Evolutionary conservation across 2,113 vertebrate genomes (phyloP).

Genomic region (Microcebus griseorufus): DNA sequence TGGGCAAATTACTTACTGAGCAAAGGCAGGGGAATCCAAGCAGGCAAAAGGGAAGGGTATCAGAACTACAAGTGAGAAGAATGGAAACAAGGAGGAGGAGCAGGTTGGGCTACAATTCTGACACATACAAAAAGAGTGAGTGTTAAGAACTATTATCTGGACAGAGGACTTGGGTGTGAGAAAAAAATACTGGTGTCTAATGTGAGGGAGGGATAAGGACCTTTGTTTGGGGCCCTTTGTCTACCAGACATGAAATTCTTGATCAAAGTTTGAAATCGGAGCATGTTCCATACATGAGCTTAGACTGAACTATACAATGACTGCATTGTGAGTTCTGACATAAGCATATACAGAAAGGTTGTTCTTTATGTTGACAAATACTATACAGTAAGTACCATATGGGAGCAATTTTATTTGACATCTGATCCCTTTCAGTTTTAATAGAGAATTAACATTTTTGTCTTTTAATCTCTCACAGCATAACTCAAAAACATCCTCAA

Average conservation of each 20-base stretch:
- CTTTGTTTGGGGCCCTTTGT: slow-evolving; percentile 30
- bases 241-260: slow-evolving; percentile 45
- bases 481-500: background rate
- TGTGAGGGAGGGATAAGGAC: slow-evolving; percentile 33
- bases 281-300: slow-evolving; percentile 9
- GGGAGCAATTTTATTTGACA: slow-evolving; percentile 43
- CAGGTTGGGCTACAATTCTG: background rate
- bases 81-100: background rate
- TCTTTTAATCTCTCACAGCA: background rate
- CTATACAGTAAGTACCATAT: background rate
- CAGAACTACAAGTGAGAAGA: background rate
- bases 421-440: slow-evolving; percentile 44
- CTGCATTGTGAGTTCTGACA: slow-evolving; percentile 21
- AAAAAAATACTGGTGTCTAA: slow-evolving; percentile 10
- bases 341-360: slow-evolving; percentile 27
- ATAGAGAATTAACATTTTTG: slow-evolving; percentile 32
- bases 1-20: slow-evolving; percentile 2
- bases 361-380: slow-evolving; percentile 39
- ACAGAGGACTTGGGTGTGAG: background rate
- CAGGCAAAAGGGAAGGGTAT: background rate
- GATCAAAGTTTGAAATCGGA: slow-evolving; percentile 67
- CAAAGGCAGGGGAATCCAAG: background rate
- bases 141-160: background rate
- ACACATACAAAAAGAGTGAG: background rate
- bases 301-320: slow-evolving; percentile 3